These are phyloP conservation scores for Orientallactaga bullata DNA, from an alignment of 2,113 vertebrate genomes.

Conservation along the genomic window DNA sequence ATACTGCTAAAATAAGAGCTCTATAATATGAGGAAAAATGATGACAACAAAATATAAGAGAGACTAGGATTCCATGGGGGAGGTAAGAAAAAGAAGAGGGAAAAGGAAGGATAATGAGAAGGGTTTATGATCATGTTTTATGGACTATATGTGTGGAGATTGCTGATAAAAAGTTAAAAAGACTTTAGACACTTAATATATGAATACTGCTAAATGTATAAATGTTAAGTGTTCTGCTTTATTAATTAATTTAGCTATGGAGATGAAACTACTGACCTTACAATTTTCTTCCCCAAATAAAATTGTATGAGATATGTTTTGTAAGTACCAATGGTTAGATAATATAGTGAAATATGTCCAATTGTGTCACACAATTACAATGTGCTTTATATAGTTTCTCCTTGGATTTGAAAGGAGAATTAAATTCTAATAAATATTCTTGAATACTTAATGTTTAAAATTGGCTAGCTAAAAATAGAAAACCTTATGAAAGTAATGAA, in stretches of 20 bases:
- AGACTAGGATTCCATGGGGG: no score
- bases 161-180: background rate
- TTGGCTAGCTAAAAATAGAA: constrained; percentile 7
- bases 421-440: constrained; percentile 30
- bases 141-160: no score
- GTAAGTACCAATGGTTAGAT: background rate
- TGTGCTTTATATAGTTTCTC: background rate
- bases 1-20: no score
- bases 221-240: background rate
- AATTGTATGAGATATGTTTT: background rate
- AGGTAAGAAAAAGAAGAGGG: no score
- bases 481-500: background rate
- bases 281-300: background rate
- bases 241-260: background rate
- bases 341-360: background rate
- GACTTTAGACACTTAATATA: background rate
- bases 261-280: background rate
- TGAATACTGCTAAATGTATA: rapidly evolving
- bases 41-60: no score
- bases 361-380: background rate
- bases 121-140: no score
- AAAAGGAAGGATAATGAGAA: no score
- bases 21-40: no score
- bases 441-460: constrained; percentile 9
- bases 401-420: constrained; percentile 11